Base-by-base conservation (phyloP, 2,797 vertebrate genomes). In the Tachyglossus aculeatus region DNA sequence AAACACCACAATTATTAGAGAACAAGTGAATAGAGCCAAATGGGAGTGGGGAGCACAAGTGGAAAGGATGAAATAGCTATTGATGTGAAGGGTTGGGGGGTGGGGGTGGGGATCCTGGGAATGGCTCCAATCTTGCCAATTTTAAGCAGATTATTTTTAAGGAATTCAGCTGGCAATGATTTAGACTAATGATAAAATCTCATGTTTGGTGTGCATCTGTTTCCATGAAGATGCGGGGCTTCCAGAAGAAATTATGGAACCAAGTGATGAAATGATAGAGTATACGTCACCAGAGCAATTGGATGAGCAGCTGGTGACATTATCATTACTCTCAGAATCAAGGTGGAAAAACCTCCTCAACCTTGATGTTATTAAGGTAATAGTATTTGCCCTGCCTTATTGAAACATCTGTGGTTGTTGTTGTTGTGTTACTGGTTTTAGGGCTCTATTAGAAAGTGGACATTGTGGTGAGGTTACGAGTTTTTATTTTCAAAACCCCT, bases 301-400 rank as follows among this genome's bases (percentile, higher is more conserved):
- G 74, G 94, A 91, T 85, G 92, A 92, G 32, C 91, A 95, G 52
- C 89, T 99, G 75, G 90, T 98, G 53, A 99, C 98, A 0, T 92
- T 99, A 11, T 98, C 97, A 1, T 86, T 92, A 68, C 88, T 96
- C 50, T 95, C 97, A 0, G 97, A 98, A 81, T 98, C 96, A 22
- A 93, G 95, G 6, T 99, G 97, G 98, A 98, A 94, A 76, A 97
- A 95, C 71, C 94, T 99, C 32, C 91, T 99, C 47, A 94, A 92
- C 76, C 94, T 99, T 53, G 96, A 99, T 71, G 15, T 91, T 77
- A 98, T 99, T 87, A 98, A 97, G 96, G 97, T 98, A 90, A 68
- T 55, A 4, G 22, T 48, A 19, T 33, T 8, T 2, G 21, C 10
- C 11, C 10, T 1, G 27, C 21, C 24, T 11, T 33, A 4, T 14